These are phyloP conservation scores for Sarcophaga carnaria DNA, from an alignment of 2,888 invertebrate species.

Conservation along the genomic window DNA sequence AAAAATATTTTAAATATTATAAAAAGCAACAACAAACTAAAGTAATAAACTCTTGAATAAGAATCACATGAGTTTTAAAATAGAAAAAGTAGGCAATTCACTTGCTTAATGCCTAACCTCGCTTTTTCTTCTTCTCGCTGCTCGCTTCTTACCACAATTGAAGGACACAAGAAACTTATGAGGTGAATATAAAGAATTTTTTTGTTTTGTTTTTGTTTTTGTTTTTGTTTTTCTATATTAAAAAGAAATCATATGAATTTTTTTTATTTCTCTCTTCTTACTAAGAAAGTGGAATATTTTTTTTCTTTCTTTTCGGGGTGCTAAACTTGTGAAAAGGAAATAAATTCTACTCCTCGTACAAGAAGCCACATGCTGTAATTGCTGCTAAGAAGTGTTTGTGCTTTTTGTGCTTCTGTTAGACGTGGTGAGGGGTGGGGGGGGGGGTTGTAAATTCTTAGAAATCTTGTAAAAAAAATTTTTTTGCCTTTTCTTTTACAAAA, in stretches of 20 bases:
- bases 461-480: not conserved
- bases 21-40: not conserved
- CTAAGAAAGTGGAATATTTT: too few relatives aligned
- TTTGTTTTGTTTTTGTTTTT: not conserved
- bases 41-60: slow-evolving; percentile 36
- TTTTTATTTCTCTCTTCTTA: too few relatives aligned
- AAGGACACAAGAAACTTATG: slow-evolving; percentile 29
- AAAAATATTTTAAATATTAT: slow-evolving; percentile 46
- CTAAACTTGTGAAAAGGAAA: too few relatives aligned
- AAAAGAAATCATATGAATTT: too few relatives aligned
- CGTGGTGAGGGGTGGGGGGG: not conserved
- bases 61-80: slow-evolving; percentile 28
- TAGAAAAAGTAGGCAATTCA: slow-evolving; percentile 5
- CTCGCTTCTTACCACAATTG: slow-evolving; percentile 6
- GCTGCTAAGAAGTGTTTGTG: not conserved
- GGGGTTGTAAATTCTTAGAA: not conserved
- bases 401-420: not conserved
- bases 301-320: too few relatives aligned
- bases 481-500: not conserved
- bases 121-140: not conserved
- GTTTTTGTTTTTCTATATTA: not conserved
- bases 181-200: not conserved
- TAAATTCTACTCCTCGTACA: too few relatives aligned
- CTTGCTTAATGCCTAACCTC: not conserved
- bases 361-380: too few relatives aligned